phyloP scores from a whole-genome alignment of 2,888 invertebrate species.

The Scaptomyza caliginosa region DNA sequence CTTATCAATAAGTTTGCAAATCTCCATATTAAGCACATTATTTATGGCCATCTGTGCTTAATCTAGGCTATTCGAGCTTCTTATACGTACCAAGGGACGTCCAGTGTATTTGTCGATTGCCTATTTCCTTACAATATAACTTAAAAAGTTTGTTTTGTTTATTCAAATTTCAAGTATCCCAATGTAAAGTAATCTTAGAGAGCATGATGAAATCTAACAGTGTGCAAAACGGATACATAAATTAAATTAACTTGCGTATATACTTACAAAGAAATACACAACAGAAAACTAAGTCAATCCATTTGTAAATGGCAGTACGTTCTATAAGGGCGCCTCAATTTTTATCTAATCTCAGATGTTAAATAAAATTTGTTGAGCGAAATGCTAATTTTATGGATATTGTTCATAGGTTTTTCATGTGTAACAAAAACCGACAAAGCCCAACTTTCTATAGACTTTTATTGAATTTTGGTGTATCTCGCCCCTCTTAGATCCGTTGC shows the following conservation, averaged over 20 bases:
- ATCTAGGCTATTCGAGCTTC: constrained; percentile 8
- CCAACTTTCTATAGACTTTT: constrained; percentile 59
- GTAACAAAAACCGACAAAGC: constrained; percentile 35
- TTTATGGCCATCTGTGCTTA: constrained; percentile 1
- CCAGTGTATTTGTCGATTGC: not conserved
- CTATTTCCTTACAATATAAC: constrained; percentile 12
- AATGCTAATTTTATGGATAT: constrained; percentile 65
- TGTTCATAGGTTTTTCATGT: constrained; percentile 52
- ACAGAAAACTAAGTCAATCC: not conserved
- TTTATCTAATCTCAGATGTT: constrained; percentile 67
- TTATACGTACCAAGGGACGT: not conserved
- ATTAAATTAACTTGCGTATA: constrained; percentile 54
- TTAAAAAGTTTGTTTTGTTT: constrained; percentile 9
- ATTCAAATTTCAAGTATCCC: constrained; percentile 26
- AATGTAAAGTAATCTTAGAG: constrained; percentile 31
- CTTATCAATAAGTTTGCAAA: constrained; percentile 16
- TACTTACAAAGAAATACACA: constrained; percentile 26
- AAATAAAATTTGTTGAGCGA: constrained; percentile 57
- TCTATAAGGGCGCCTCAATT: constrained; percentile 39
- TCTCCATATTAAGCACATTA: constrained; percentile 15
- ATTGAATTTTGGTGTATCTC: constrained; percentile 57
- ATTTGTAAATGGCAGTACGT: not conserved
- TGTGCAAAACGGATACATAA: constrained; percentile 47
- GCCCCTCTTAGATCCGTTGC: not conserved
- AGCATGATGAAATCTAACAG: constrained; percentile 41